Conservation (phyloP, 2,797 vertebrate species). For the Pipistrellus nathusii region DNA sequence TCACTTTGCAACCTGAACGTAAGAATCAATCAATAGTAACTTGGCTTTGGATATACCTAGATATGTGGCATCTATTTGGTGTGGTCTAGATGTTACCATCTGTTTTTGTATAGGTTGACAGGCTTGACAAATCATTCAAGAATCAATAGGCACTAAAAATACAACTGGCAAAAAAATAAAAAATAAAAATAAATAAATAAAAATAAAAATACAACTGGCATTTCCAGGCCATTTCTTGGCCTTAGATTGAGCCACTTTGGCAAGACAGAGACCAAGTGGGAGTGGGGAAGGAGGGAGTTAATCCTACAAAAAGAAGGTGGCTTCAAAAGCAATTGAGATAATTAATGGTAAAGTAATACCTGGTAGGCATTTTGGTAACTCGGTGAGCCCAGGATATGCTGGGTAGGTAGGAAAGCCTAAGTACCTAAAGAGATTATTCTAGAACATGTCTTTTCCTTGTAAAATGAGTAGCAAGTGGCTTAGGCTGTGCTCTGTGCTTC, state of each 20-base stretch:
- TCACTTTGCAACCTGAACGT: constrained; percentile 18
- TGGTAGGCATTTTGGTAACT: background rate
- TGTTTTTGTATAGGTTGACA: background rate
- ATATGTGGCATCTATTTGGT: background rate
- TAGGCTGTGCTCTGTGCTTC: background rate
- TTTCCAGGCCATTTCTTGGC: background rate
- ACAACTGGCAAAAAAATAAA: background rate
- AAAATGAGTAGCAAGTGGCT: background rate
- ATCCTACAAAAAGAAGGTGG: background rate
- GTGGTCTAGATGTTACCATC: background rate
- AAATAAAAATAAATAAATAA: too few species aligned
- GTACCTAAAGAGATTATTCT: background rate
- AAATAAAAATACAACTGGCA: background rate
- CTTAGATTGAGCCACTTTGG: background rate
- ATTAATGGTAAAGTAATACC: background rate
- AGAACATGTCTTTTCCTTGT: background rate
- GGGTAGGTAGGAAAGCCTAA: background rate
- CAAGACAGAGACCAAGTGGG: background rate
- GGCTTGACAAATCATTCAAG: background rate
- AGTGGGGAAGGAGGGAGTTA: background rate
- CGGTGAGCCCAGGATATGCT: background rate
- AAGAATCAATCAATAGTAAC: background rate
- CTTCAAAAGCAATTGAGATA: background rate
- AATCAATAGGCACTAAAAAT: background rate
- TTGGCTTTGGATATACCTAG: background rate